Evolutionary conservation across 2,797 vertebrate species (phyloP).

Genomic region (Agapornis canus): DNA sequence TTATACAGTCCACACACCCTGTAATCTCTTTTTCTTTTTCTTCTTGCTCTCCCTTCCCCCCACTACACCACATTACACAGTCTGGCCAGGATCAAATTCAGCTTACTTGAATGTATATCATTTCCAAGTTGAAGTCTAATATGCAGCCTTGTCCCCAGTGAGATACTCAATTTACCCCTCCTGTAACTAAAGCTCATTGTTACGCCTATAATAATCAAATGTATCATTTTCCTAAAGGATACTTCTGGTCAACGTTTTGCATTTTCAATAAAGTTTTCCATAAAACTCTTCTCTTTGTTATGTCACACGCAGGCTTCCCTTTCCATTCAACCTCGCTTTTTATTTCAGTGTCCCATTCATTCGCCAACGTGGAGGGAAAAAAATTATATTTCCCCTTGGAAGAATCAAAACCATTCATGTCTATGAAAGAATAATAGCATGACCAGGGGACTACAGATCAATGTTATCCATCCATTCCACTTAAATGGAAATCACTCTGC

Average conservation of each 20-base stretch:
- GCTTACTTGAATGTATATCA: slow-evolving; percentile 14
- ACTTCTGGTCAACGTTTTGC: slow-evolving; percentile 25
- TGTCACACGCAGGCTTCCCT: background rate
- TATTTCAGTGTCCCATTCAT: background rate
- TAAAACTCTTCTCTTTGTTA: slow-evolving; percentile 18
- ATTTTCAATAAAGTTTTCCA: background rate
- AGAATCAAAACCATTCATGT: slow-evolving; percentile 21
- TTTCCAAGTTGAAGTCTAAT: slow-evolving; percentile 55
- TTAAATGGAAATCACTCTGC: slow-evolving; percentile 63
- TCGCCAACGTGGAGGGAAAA: background rate
- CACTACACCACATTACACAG: background rate
- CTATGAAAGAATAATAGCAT: slow-evolving; percentile 5
- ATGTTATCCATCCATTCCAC: slow-evolving; percentile 47
- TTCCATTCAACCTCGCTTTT: background rate
- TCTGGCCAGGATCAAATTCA: slow-evolving; percentile 30
- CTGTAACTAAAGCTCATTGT: slow-evolving; percentile 67
- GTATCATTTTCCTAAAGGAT: slow-evolving; percentile 64
- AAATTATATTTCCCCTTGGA: background rate
- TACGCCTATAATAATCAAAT: slow-evolving; percentile 44
- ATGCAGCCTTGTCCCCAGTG: slow-evolving; percentile 35
- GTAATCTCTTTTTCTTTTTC: background rate
- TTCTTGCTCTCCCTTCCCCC: background rate
- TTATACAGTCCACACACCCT: slow-evolving; percentile 1
- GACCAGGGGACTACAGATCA: slow-evolving; percentile 37
- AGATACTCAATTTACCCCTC: slow-evolving; percentile 46